phyloP scores from a whole-genome alignment of 2,113 vertebrate genomes.

The Nasalis larvatus region DNA sequence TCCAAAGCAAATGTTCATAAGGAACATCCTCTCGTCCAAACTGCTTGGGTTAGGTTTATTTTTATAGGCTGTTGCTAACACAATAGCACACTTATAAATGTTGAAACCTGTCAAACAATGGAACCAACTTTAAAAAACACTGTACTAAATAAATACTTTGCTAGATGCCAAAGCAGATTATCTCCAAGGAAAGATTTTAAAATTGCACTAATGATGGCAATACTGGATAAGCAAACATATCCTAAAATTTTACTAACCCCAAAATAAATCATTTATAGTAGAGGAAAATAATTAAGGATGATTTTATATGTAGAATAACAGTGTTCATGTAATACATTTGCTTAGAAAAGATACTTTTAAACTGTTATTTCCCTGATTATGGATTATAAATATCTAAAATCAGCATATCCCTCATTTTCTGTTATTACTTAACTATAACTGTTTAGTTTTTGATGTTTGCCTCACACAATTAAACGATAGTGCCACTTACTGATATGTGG shows the following conservation, averaged over 20 bases:
- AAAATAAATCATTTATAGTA: neutral
- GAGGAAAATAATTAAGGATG: neutral
- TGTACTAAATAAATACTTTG: conserved; percentile 63
- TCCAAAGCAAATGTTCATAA: conserved; percentile 78
- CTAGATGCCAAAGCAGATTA: conserved; percentile 63
- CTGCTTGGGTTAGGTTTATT: conserved; percentile 76
- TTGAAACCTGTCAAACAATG: conserved; percentile 73
- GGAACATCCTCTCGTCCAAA: conserved; percentile 61
- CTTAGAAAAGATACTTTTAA: neutral
- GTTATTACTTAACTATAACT: neutral
- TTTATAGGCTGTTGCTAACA: conserved; percentile 83
- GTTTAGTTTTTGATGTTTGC: neutral
- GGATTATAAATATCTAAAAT: neutral
- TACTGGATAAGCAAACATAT: neutral
- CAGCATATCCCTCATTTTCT: neutral
- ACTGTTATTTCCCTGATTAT: neutral
- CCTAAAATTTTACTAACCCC: neutral
- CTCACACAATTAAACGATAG: neutral
- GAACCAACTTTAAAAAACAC: conserved; percentile 52
- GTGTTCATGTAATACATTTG: neutral
- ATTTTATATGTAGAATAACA: neutral
- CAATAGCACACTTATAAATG: conserved; percentile 75
- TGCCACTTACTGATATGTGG: neutral
- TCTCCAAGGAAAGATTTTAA: neutral
- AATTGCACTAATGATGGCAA: neutral